phyloP scores from a whole-genome alignment of 2,797 vertebrate species.

The Urosaurus nigricauda region DNA sequence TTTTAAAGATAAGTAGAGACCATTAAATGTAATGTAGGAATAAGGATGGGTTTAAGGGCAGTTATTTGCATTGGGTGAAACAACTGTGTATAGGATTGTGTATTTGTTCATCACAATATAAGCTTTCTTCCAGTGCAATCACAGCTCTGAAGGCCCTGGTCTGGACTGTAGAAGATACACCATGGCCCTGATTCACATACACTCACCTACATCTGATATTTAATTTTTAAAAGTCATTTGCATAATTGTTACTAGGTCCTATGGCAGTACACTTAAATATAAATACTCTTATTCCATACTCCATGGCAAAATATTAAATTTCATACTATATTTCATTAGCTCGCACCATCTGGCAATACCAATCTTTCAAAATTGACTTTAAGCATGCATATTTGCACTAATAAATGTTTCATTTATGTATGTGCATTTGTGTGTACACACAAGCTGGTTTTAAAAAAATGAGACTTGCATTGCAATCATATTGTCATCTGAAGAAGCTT shows the following conservation, averaged over 20 bases:
- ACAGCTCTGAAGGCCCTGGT: background rate
- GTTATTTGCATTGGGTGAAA: too few species aligned
- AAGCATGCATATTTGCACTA: background rate
- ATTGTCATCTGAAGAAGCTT: background rate
- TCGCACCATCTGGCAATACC: background rate
- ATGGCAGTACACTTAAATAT: background rate
- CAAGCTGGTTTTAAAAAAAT: background rate
- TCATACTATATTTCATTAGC: background rate
- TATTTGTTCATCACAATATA: too few species aligned
- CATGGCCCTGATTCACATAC: background rate
- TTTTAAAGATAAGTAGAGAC: too few species aligned
- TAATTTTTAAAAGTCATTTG: background rate
- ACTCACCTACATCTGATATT: background rate
- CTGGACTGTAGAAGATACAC: background rate
- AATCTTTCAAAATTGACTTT: background rate
- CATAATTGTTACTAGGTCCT: background rate
- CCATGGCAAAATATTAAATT: background rate
- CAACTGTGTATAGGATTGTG: too few species aligned
- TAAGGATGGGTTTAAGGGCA: too few species aligned
- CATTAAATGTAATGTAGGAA: too few species aligned
- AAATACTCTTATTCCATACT: background rate
- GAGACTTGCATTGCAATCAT: background rate
- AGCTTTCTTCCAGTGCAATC: too few species aligned
- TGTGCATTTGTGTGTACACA: too few species aligned
- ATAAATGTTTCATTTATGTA: background rate